Evolutionary conservation across 2,888 invertebrate species (phyloP), one percentile per base, ranked within the genome.

Genomic region (Lysandra bellargus): DNA sequence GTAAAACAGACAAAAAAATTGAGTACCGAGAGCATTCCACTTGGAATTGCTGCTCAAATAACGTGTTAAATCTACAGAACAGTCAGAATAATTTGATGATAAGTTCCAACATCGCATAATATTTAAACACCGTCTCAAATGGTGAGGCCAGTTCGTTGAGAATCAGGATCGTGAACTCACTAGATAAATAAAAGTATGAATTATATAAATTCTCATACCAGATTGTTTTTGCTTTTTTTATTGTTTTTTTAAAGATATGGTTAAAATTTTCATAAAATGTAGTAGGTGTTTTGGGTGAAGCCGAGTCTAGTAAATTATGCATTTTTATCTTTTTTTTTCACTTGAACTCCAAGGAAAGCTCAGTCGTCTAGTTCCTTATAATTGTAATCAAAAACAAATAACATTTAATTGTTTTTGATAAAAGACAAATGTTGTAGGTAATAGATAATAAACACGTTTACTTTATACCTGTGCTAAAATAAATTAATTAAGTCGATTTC

Each of bases 31-130:
- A 33, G 5, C 5, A 33, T 69, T 69, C 1, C 33, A 69, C 33
- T 69, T 33, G 33, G 5, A 69, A 33, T 64, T 64, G 30, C 57
- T 53, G 53, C 49, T 40, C 7, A 75, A 75, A 76, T 76, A 57
- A 30, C 30, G 17, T 30, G 30, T 76, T 33, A 57, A 76, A 57
- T 76, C 14, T 57, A 49, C 14, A 69, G 69, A 69, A 30, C 9
- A 75, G 23, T 23, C 33, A 33, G 76, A 76, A 23, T 49, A 57
- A 76, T 57, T 76, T 53, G 53, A 76, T 57, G 76, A 33, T 76
- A 57, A 76, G 49, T 57, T 76, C 57, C 76, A 76, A 76, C 76
- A 57, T 76, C 12, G 30, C 76, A 23, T 53, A 57, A 57, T 57
- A 33, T 57, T 30, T 57, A 76, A 76, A 17, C 57, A 17, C 17